Base-by-base conservation (phyloP, 2,113 vertebrate species). In the Erpornis zantholeuca region DNA sequence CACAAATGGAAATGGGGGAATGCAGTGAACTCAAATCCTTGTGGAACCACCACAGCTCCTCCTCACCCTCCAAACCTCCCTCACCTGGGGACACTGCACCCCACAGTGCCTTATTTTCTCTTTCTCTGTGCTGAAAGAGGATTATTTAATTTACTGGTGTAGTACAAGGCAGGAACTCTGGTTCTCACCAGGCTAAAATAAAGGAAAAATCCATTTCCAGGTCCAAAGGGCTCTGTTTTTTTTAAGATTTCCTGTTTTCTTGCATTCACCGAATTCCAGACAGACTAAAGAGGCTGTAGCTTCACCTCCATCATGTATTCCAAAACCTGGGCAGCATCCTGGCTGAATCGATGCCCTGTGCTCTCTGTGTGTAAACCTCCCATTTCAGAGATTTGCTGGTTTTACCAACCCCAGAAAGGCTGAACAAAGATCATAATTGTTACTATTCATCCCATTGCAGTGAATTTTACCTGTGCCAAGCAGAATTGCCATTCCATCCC, bases 391-490 rank as follows among this genome's bases (percentile, higher is more conserved):
- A 15, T 36, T 56, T 36, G 1, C 24, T 56, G 12, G 12, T 47
- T 52, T 82, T 29, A 45, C 28, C 63, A 49, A 11, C 4, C 29
- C 42, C 27, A 36, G 38, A 38, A 42, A 44, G 15, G 69, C 80
- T 84, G 47, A 66, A 59, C 25, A 70, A 81, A 45, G 35, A 29
- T 9, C 56, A 79, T 25, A 6, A 29, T 60, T 31, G 15, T 11
- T 19, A 14, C 14, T 66, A 11, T 21, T 73, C 35, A 25, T 38
- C 0, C 0, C 14, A 7, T 3, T 50, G 18, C 52, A 63, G 47
- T 8, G 15, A 35, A 42, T 91, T 86, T 78, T 25, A 24, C 29
- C 4, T 0, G 2, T 22, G 22, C 23, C 60, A 56, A 64, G 42
- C 21, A 40, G 44, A 81, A 64, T 4, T 66, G 11, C 38, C 40